Evolutionary conservation across 35 echinoderm and acorn worm genomes (phyloP).

Genomic region (Acanthaster planci): DNA sequence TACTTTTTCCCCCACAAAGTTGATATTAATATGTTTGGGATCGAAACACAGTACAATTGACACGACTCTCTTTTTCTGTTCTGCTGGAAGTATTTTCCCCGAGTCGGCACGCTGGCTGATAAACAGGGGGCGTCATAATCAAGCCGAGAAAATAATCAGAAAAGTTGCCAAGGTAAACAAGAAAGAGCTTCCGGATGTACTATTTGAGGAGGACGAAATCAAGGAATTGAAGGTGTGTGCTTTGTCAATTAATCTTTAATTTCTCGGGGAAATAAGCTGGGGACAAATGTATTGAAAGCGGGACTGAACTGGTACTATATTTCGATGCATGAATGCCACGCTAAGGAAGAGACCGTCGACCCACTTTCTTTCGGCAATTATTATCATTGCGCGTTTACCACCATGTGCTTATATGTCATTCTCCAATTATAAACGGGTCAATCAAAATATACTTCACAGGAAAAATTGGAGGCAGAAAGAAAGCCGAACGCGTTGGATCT

Average conservation of each 20-base stretch:
- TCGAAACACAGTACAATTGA: too few species aligned
- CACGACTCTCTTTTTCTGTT: too few species aligned
- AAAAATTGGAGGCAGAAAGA: neutral
- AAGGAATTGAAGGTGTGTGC: constrained; percentile 14
- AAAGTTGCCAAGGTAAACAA: constrained; percentile 77
- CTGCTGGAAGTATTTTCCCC: constrained; percentile 43
- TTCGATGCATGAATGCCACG: too few species aligned
- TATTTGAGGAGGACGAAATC: constrained; percentile 56
- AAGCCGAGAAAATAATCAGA: constrained; percentile 67
- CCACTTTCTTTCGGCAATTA: too few species aligned
- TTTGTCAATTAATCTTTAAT: neutral
- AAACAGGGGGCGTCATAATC: constrained; percentile 43
- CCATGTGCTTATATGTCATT: too few species aligned
- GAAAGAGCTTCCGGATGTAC: constrained; percentile 39
- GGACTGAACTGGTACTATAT: neutral
- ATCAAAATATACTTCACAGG: neutral
- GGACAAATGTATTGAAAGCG: neutral
- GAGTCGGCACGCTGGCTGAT: constrained; percentile 93
- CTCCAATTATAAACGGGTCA: too few species aligned
- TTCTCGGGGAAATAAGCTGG: too few species aligned
- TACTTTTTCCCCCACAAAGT: too few species aligned
- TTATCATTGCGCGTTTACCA: too few species aligned
- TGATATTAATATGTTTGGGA: too few species aligned
- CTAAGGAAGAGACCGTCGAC: too few species aligned
- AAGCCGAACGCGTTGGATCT: constrained; percentile 46